phyloP scores from a whole-genome alignment of 2,888 invertebrate genomes.

The Harpalus rufipes region DNA sequence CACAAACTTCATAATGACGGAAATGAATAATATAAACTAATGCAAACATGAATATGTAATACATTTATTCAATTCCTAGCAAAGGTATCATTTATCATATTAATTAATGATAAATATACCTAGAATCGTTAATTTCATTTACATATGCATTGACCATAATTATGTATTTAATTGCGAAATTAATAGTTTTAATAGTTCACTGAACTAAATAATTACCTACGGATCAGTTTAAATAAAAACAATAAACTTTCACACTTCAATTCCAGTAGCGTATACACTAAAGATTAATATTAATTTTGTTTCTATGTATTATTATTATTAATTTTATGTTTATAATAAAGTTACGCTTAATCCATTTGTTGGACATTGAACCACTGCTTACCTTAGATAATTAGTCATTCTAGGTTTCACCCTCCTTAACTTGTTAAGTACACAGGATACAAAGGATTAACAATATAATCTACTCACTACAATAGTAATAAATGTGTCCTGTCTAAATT shows the following conservation, averaged over 20 bases:
- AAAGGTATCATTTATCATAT: not conserved
- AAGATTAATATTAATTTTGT: conserved; percentile 18
- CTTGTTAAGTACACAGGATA: no score
- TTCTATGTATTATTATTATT: not conserved
- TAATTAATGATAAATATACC: not conserved
- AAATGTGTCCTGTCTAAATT: no score
- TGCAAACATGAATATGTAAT: not conserved
- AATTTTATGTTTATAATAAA: not conserved
- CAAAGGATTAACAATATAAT: no score
- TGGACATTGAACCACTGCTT: no score
- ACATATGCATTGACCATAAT: not conserved
- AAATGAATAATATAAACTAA: not conserved
- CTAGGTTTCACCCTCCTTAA: no score
- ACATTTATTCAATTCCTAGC: not conserved
- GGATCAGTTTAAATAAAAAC: conserved; percentile 15
- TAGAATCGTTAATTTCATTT: conserved; percentile 3
- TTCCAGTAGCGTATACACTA: not conserved
- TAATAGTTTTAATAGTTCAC: conserved; percentile 16
- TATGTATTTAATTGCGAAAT: conserved; percentile 9
- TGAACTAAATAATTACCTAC: conserved; percentile 22
- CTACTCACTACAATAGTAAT: no score
- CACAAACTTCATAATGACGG: not conserved
- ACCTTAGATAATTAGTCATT: no score
- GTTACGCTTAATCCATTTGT: no score
- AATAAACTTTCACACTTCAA: conserved; percentile 10